Conservation (phyloP, 2,888 invertebrate species). For the Cantharis lateralis region DNA sequence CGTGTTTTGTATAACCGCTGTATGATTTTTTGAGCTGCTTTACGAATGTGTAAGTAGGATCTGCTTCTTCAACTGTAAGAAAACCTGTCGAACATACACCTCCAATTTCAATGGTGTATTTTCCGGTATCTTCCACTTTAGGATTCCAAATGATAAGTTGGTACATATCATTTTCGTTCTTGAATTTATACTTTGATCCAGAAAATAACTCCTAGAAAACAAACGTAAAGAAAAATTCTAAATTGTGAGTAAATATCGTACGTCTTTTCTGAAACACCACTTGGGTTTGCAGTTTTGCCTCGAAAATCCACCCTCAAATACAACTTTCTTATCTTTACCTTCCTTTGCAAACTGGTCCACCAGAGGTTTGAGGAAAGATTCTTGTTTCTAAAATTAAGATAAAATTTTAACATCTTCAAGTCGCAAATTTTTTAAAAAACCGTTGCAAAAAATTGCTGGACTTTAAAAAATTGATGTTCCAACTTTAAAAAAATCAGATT, state of each 20-base stretch:
- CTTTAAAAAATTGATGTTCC: slow-evolving; percentile 34
- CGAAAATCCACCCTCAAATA: slow-evolving; percentile 93
- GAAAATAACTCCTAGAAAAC: slow-evolving; percentile 86
- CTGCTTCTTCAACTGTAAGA: slow-evolving; percentile 95
- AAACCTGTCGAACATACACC: slow-evolving; percentile 87
- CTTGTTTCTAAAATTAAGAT: slow-evolving; percentile 76
- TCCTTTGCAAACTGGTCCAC: slow-evolving; percentile 93
- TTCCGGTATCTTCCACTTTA: slow-evolving; percentile 95
- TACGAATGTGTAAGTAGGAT: slow-evolving; percentile 90
- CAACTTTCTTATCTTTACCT: slow-evolving; percentile 94
- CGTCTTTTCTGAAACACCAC: slow-evolving; percentile 91
- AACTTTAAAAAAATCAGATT: slow-evolving; percentile 46
- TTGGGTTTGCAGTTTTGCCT: slow-evolving; percentile 94
- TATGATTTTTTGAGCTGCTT: slow-evolving; percentile 87
- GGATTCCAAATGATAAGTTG: slow-evolving; percentile 88
- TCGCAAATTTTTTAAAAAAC: not conserved
- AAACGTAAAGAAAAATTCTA: not conserved
- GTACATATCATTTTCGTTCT: slow-evolving; percentile 89
- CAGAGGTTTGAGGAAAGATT: slow-evolving; percentile 91
- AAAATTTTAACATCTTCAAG: slow-evolving; percentile 26
- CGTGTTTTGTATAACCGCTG: slow-evolving; percentile 90
- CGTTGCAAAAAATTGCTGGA: slow-evolving; percentile 33
- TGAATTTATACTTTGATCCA: slow-evolving; percentile 96
- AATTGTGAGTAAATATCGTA: slow-evolving; percentile 59
- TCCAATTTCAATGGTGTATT: slow-evolving; percentile 94